A percentile compares a stretch with the other conserved stretches of the same genome.
Conservation (phyloP, 2,113 vertebrate species). For the Tyrannus savana region DNA sequence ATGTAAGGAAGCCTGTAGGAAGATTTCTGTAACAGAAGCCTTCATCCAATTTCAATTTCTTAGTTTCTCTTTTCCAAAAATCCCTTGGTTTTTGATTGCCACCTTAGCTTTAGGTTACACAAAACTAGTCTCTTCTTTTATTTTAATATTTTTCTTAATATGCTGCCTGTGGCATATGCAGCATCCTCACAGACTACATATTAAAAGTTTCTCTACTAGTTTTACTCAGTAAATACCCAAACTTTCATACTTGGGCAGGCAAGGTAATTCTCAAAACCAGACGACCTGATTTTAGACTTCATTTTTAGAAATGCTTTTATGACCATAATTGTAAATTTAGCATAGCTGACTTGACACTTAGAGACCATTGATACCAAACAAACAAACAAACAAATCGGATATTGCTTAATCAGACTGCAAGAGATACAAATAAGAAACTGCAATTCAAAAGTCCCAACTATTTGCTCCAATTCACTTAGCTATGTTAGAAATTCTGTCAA, state of each 20-base stretch:
- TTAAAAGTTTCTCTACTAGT: not conserved
- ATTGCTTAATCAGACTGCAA: not conserved
- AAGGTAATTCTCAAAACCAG: not conserved
- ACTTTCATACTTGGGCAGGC: not conserved
- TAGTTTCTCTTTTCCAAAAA: not conserved
- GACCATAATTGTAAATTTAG: not conserved
- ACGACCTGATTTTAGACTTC: not conserved
- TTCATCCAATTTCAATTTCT: not conserved
- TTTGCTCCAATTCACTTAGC: not conserved
- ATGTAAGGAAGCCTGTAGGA: not conserved
- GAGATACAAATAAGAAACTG: not conserved
- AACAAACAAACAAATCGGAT: not conserved
- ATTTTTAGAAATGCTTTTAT: not conserved
- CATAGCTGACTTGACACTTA: not conserved
- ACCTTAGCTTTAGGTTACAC: not conserved
- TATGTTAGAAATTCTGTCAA: not conserved
- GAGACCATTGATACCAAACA: not conserved
- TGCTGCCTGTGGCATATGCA: fast-evolving
- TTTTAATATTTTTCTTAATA: not conserved
- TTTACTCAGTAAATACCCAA: not conserved
- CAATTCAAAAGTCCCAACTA: not conserved
- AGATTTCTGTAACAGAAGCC: not conserved
- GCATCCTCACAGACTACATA: not conserved
- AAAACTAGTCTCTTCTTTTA: not conserved
- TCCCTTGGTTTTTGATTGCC: not conserved